Evolutionary conservation across 37 sponge, comb jelly and placozoan species (phyloP).

Genomic region (Ephydatia muelleri): DNA sequence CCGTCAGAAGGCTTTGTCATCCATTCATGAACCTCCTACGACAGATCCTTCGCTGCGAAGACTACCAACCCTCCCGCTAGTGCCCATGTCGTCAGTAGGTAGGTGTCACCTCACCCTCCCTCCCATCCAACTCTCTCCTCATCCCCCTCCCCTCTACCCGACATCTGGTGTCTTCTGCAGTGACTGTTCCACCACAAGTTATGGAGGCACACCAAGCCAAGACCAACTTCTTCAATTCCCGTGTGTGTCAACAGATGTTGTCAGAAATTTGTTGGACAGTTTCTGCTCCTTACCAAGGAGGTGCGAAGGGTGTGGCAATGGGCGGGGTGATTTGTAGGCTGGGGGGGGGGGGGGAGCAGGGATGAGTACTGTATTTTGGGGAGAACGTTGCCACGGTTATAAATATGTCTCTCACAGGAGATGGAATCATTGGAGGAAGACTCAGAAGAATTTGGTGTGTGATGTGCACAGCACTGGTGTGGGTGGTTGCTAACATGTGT

Average conservation of each 20-base stretch:
- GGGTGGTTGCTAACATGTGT: background rate
- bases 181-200: constrained; percentile 51
- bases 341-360: background rate
- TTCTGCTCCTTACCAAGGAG: constrained; percentile 36
- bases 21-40: constrained; percentile 44
- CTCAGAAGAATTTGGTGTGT: constrained; percentile 77
- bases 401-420: constrained; percentile 19
- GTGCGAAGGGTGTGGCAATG: background rate
- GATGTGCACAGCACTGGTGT: background rate
- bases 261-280: constrained; percentile 59
- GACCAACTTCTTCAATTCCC: constrained; percentile 55
- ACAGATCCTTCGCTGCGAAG: constrained; percentile 63
- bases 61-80: constrained; percentile 61
- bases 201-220: constrained; percentile 63
- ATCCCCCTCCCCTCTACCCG: background rate
- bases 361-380: background rate
- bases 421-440: constrained; percentile 39
- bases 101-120: constrained; percentile 16
- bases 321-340: background rate
- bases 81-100: constrained; percentile 25
- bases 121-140: background rate
- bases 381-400: no score
- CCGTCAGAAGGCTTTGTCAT: constrained; percentile 60
- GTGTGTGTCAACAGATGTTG: constrained; percentile 28
- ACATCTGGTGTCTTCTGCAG: constrained; percentile 28